Base-by-base conservation (phyloP, 2,888 invertebrate genomes). In the Cyclophora punctaria region DNA sequence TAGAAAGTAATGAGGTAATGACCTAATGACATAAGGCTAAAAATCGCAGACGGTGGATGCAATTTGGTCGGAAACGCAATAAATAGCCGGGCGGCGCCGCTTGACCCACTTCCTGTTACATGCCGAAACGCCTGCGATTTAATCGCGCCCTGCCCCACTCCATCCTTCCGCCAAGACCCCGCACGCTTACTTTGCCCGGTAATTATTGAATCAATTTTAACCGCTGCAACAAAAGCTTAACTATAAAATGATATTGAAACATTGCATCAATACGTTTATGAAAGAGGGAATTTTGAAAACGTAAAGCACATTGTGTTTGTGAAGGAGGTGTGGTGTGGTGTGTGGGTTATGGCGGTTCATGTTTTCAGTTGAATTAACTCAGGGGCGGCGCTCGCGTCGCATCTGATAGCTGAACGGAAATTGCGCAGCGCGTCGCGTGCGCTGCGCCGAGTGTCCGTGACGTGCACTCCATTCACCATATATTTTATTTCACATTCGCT, bases 101-200 rank as follows among this genome's bases (percentile, higher is more conserved):
- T 85, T 86, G 86, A 86, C 87, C 87, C 82, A 86, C 83, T 86
- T 86, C 83, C 83, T 82, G 80, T 75, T 75, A 84, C 84, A 85
- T 78, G 81, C 85, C 86, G 80, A 87, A 86, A 85, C 84, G 83
- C 76, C 79, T 77, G 80, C 84, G 86, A 86, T 87, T 83, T 80
- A 81, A 88, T 86, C 86, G 80, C 75, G 73, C 78, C 75, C 73
- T 77, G 71, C 83, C 82, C 71, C 80, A 74, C 75, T 78, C 80
- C 80, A 71, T 75, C 75, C 75, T 82, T 80, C 80, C 80, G 75
- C 77, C 71, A 61, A 79, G 77, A 80, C 81, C 80, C 78, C 79
- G 77, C 80, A 81, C 80, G 77, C 75, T 78, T 74, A 76, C 76
- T 80, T 82, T 82, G 66, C 76, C 71, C 78, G 77, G 79, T 85